These are phyloP conservation scores for Channa maculata DNA, from an alignment of 2,113 vertebrate species.

Conservation along the genomic window DNA sequence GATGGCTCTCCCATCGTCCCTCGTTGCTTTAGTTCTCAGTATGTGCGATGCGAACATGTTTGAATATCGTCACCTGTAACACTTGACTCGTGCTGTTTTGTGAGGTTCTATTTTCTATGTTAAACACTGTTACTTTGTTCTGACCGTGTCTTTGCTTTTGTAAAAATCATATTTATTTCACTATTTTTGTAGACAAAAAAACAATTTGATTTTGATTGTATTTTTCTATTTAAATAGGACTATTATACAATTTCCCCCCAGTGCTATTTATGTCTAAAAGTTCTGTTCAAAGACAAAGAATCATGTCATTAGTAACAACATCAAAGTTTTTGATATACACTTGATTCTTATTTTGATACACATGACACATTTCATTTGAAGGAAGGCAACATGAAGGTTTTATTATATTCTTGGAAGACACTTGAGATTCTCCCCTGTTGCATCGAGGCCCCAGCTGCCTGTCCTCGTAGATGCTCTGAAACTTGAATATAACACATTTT, in stretches of 20 bases:
- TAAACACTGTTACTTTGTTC: slow-evolving; percentile 90
- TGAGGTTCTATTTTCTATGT: slow-evolving; percentile 90
- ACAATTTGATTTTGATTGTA: slow-evolving; percentile 97
- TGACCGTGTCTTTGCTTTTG: slow-evolving; percentile 85
- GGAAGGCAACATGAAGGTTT: slow-evolving; percentile 96
- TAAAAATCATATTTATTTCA: slow-evolving; percentile 99
- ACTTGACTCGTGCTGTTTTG: slow-evolving; percentile 84
- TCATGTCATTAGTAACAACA: slow-evolving; percentile 73
- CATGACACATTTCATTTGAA: slow-evolving; percentile 87
- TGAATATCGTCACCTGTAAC: slow-evolving; percentile 79
- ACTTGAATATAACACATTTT: slow-evolving; percentile 99
- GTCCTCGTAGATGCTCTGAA: slow-evolving; percentile 98
- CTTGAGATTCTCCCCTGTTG: slow-evolving; percentile 98
- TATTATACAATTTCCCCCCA: slow-evolving; percentile 80
- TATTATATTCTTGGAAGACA: slow-evolving; percentile 98
- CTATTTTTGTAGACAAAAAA: slow-evolving; percentile 98
- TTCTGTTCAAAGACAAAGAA: slow-evolving; percentile 88
- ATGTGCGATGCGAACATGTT: slow-evolving; percentile 50
- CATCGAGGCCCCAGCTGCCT: slow-evolving; percentile 94
- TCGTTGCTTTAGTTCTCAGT: slow-evolving; percentile 62
- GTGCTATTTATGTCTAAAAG: slow-evolving; percentile 90
- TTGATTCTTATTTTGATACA: slow-evolving; percentile 77
- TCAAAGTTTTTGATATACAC: slow-evolving; percentile 70
- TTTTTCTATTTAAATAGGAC: slow-evolving; percentile 98
- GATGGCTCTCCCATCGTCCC: not conserved